Conservation (phyloP, 2,113 vertebrate genomes). For the Pteronura brasiliensis region DNA sequence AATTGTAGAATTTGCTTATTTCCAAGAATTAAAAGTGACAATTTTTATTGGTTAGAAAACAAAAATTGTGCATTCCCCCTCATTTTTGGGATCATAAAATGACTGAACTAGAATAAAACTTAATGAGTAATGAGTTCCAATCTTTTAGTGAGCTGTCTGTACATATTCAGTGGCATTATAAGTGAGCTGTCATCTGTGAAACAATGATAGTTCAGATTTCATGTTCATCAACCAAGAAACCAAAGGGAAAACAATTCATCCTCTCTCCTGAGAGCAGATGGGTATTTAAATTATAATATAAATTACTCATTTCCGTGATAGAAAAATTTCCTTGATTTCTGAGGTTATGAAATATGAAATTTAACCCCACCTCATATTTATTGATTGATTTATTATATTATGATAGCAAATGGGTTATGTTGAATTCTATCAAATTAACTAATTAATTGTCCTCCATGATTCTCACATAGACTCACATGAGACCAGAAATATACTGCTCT, state of each 20-base stretch:
- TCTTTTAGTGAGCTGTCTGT: background rate
- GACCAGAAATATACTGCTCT: background rate
- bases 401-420: background rate
- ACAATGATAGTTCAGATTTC: slow-evolving; percentile 36
- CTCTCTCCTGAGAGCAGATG: slow-evolving; percentile 27
- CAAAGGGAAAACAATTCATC: slow-evolving; percentile 5
- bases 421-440: background rate
- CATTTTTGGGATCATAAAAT: background rate
- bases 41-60: background rate
- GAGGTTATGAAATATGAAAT: slow-evolving; percentile 1
- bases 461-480: background rate
- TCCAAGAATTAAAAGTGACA: background rate
- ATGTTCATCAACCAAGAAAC: slow-evolving; percentile 41
- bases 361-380: background rate
- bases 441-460: background rate
- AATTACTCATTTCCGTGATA: slow-evolving; percentile 1
- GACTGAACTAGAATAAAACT: background rate
- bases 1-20: background rate
- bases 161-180: background rate
- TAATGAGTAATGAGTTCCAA: background rate
- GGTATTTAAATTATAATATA: slow-evolving; percentile 24
- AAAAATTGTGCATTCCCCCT: background rate
- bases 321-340: slow-evolving; percentile 30
- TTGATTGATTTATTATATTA: background rate
- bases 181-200: slow-evolving; percentile 27